phyloP scores from a whole-genome alignment of 1,140 invertebrate species.

The Trichonephila clavipes region DNA sequence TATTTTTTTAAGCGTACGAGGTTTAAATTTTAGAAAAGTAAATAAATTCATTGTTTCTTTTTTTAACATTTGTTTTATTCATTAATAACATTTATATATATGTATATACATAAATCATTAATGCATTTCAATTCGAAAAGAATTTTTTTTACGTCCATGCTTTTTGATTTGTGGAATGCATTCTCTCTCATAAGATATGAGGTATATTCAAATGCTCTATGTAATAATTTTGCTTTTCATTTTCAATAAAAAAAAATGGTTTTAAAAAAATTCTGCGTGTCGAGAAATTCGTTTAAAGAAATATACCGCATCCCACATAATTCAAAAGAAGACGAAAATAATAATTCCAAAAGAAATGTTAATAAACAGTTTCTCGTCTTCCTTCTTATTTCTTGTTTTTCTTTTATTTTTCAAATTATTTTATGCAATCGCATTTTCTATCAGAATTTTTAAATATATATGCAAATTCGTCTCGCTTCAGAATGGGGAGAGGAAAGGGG shows the following conservation, averaged over 20 bases:
- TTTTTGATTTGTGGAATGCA: background rate
- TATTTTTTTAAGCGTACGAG: too few relatives aligned
- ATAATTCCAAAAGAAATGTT: background rate
- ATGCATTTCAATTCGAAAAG: background rate
- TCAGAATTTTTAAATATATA: constrained; percentile 60
- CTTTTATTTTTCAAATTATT: background rate
- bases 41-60: too few relatives aligned
- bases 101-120: background rate
- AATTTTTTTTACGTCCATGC: background rate
- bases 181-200: background rate
- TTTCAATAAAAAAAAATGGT: background rate
- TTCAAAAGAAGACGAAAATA: background rate
- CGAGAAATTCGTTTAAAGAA: background rate
- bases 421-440: constrained; percentile 46
- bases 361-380: constrained; percentile 4
- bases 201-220: background rate
- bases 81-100: too few relatives aligned
- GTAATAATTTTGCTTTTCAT: background rate
- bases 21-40: too few relatives aligned
- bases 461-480: constrained; percentile 38
- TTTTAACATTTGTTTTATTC: too few relatives aligned
- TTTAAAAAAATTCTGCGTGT: background rate
- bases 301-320: constrained; percentile 2
- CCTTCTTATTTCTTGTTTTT: background rate
- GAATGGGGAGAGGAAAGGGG: background rate